Percentiles rank a stretch among this genome's conserved stretches.
Conservation (phyloP, 2,113 vertebrate genomes). For the Podilymbus podiceps region DNA sequence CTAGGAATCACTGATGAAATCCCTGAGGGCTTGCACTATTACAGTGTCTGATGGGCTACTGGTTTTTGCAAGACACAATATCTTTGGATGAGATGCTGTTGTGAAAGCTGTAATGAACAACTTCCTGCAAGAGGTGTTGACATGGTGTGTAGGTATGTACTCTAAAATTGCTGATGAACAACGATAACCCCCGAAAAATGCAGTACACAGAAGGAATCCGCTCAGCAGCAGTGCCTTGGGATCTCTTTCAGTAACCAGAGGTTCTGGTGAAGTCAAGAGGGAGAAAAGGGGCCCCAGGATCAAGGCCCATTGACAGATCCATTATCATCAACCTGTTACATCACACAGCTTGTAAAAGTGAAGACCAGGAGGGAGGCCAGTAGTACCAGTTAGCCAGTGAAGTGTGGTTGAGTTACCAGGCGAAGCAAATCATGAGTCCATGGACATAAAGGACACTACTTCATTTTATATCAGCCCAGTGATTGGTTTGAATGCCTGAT, state of each 20-base stretch:
- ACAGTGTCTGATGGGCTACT: background rate
- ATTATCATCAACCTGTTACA: background rate
- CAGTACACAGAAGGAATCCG: background rate
- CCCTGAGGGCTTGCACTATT: background rate
- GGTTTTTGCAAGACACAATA: background rate
- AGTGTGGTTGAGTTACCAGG: background rate
- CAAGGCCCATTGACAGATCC: background rate
- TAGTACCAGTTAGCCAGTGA: background rate
- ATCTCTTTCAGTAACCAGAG: background rate
- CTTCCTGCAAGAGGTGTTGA: background rate
- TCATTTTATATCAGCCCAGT: background rate
- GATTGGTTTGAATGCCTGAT: background rate
- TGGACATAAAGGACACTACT: background rate
- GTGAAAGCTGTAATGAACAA: background rate
- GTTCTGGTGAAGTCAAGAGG: background rate
- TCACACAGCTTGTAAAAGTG: background rate
- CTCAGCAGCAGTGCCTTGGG: background rate
- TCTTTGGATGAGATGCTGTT: background rate
- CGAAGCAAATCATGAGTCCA: background rate
- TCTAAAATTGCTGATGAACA: background rate
- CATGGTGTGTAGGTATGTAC: too few species aligned
- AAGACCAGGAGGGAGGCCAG: background rate
- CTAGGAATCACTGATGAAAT: background rate
- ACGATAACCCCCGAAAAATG: background rate
- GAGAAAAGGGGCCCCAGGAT: background rate